Percentiles rank a stretch among this genome's conserved stretches.
phyloP scores from a whole-genome alignment of 2,797 vertebrate species.

The Hydrolagus colliei region DNA sequence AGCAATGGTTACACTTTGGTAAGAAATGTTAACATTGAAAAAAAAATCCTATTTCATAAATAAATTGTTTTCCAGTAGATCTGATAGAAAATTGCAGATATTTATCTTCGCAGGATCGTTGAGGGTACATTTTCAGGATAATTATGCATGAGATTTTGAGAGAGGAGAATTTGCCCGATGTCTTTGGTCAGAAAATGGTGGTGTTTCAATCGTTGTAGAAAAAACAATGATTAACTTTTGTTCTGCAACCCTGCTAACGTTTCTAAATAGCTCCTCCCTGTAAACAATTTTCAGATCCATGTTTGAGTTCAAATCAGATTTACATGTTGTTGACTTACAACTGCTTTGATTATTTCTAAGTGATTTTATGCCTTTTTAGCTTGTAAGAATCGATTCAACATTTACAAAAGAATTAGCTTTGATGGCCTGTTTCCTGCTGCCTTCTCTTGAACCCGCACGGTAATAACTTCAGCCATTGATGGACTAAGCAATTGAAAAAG shows the following conservation, averaged over 20 bases:
- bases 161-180: too few relatives aligned
- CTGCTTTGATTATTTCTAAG: not conserved
- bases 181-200: not conserved
- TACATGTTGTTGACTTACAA: not conserved
- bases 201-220: not conserved
- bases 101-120: not conserved
- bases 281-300: not conserved
- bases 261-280: not conserved
- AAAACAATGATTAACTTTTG: not conserved
- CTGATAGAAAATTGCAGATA: not conserved
- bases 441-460: too few relatives aligned
- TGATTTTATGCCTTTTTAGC: too few relatives aligned
- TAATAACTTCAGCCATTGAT: too few relatives aligned
- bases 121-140: not conserved
- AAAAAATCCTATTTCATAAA: not conserved
- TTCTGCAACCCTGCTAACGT: not conserved
- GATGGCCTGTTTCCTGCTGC: too few relatives aligned
- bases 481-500: too few relatives aligned
- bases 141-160: not conserved
- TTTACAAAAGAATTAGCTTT: too few relatives aligned
- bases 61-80: not conserved
- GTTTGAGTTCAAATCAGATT: not conserved
- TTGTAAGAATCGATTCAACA: too few relatives aligned
- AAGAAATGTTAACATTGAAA: not conserved
- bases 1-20: not conserved